phyloP scores from a whole-genome alignment of 1,140 invertebrate species.

The Anagrus nilaparvatae region DNA sequence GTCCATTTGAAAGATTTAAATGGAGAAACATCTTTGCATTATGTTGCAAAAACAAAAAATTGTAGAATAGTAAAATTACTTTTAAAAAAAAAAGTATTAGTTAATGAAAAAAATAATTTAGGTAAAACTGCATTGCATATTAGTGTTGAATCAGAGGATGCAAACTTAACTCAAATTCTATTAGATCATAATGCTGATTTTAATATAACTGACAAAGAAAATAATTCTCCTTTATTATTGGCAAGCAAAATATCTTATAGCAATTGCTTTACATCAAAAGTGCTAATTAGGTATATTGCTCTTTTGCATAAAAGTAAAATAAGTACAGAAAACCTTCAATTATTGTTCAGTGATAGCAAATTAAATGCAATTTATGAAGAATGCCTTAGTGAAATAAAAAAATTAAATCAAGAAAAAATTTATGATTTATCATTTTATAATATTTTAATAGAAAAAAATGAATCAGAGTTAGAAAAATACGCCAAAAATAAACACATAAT shows the following conservation, averaged over 20 bases:
- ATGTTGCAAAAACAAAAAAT: conserved; percentile 12
- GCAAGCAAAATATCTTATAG: conserved; percentile 3
- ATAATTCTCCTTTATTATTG: conserved; percentile 31
- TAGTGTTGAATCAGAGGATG: conserved; percentile 37
- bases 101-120: conserved; percentile 5
- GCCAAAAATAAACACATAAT: conserved; percentile 4
- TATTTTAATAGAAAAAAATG: conserved; percentile 2
- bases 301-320: neutral
- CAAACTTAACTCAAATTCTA: conserved; percentile 37
- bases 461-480: conserved; percentile 5
- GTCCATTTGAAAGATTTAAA: conserved; percentile 12
- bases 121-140: conserved; percentile 10
- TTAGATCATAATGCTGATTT: conserved; percentile 32
- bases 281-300: conserved; percentile 5
- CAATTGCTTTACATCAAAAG: too few species aligned
- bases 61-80: conserved; percentile 10
- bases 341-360: conserved; percentile 1
- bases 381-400: conserved; percentile 7
- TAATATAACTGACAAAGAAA: conserved; percentile 40
- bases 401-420: conserved; percentile 7
- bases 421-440: conserved; percentile 8
- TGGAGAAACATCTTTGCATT: conserved; percentile 13
- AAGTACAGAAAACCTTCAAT: conserved; percentile 4
- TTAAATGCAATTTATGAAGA: conserved; percentile 3
- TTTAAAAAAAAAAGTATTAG: neutral